Evolutionary conservation across 2,113 vertebrate species (phyloP).

Genomic region (Heliornis fulica): DNA sequence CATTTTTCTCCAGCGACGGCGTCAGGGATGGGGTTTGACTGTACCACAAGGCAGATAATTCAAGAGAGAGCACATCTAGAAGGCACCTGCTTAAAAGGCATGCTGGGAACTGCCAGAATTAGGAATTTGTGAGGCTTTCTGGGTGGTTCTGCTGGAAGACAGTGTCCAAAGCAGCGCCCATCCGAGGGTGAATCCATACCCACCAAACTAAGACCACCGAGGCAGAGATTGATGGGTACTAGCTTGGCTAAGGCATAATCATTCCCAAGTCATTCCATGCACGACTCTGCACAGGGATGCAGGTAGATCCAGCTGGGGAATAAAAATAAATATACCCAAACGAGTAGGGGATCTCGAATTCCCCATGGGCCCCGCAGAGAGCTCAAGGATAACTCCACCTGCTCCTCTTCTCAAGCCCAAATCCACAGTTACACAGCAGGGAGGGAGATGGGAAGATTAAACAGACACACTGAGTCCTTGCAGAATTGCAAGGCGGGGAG

Average conservation of each 20-base stretch:
- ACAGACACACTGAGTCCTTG: neutral
- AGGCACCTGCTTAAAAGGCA: neutral
- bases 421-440: neutral
- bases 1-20: conserved; percentile 53
- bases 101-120: neutral
- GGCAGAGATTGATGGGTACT: neutral
- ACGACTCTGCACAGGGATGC: neutral
- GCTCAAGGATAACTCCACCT: neutral
- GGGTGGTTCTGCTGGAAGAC: neutral
- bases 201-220: neutral
- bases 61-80: neutral
- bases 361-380: neutral
- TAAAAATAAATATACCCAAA: neutral
- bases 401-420: neutral
- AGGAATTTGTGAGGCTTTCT: neutral
- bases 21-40: neutral
- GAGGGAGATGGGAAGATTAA: neutral
- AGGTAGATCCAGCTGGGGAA: neutral
- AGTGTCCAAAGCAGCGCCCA: neutral
- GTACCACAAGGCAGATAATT: neutral
- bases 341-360: neutral
- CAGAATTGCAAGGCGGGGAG: neutral
- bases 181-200: rapidly evolving
- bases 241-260: neutral
- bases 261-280: neutral